Conservation (phyloP, 2,888 invertebrate species). For the Tanypteryx hageni region DNA sequence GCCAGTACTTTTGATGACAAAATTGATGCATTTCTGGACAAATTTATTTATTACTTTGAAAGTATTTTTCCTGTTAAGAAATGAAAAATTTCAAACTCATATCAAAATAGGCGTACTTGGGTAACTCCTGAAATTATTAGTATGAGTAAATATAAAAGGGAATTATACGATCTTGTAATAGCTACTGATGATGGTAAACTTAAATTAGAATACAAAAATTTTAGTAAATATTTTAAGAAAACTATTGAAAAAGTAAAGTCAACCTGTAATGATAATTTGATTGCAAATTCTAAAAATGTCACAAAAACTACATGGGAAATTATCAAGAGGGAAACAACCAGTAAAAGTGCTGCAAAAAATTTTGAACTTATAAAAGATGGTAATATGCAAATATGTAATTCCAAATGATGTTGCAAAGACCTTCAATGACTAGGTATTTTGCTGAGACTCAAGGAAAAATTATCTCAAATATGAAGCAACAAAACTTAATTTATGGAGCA, state of each 20-base stretch:
- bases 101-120: not conserved
- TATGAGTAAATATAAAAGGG: not conserved
- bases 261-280: not conserved
- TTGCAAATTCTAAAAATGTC: too few relatives aligned
- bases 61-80: slow-evolving; percentile 23
- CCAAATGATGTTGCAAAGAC: not conserved
- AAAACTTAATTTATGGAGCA: too few relatives aligned
- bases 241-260: not conserved
- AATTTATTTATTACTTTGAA: not conserved
- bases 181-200: not conserved
- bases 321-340: too few relatives aligned
- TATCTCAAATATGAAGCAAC: too few relatives aligned
- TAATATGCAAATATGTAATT: not conserved
- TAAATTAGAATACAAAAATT: not conserved
- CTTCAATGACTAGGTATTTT: not conserved
- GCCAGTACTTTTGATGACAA: not conserved
- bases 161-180: not conserved
- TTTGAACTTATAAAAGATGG: not conserved
- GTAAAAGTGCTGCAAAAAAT: not conserved
- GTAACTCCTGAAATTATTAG: not conserved
- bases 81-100: not conserved
- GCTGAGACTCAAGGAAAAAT: too few relatives aligned
- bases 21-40: not conserved
- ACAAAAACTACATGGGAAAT: too few relatives aligned
- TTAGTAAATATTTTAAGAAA: not conserved